Evolutionary conservation across 2,888 invertebrate species (phyloP), one percentile per base, ranked within the genome.

Genomic region (Caenorhabditis afra): DNA sequence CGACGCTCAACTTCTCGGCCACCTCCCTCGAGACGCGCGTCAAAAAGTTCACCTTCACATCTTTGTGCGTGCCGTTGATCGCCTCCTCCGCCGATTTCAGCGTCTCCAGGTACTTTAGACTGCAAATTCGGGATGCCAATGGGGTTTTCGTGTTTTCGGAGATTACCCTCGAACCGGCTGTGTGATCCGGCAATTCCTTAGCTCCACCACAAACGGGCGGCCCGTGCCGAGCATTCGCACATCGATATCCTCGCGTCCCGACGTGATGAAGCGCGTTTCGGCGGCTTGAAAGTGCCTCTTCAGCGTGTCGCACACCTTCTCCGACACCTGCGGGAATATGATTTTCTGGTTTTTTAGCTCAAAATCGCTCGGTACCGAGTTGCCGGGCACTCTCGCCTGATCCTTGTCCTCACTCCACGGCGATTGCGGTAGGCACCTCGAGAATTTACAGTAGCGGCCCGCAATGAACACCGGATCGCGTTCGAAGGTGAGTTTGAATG

Each of bases 191-290:
- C 86, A 85, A 67, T 90, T 88, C 45, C 93, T 89, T 47, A 96
- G 93, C 92, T 97, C 96, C 0, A 97, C 92, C 0, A 95, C 95
- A 92, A 98, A 99, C 0, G 98, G 98, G 10, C 98, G 92, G 0
- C 98, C 98, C 76, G 85, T 87, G 44, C 93, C 92, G 12, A 99
- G 91, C 91, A 95, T 97, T 73, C 96, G 92, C 0, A 98, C 98
- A 92, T 99, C 99, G 0, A 97, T 95, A 91, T 99, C 99, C 91
- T 99, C 98, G 45, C 99, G 92, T 0, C 98, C 89, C 20, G 85
- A 83, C 10, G 88, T 81, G n/a, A 85, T 74, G 47, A 89, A 89
- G n/a, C 85, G 71, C 14, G 79, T 82, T 29, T 81, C 79, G 16
- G 74, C 76, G 1, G 88, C 87, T 16, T 82, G 79, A 71, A 85